Evolutionary conservation across 1,140 invertebrate genomes (phyloP), one percentile per base, ranked within the genome.

Genomic region (Conus ventricosus): DNA sequence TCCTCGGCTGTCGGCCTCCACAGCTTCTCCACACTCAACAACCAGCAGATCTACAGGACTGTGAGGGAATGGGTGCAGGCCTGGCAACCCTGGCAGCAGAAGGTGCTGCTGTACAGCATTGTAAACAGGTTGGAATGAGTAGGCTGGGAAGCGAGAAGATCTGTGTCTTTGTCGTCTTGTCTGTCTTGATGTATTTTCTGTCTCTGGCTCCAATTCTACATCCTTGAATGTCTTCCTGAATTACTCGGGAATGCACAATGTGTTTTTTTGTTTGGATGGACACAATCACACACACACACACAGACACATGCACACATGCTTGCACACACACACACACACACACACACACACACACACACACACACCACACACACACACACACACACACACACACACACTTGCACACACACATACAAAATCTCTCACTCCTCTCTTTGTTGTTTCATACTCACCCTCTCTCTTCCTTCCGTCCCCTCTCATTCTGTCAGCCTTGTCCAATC

Each of bases 1-100:
- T 84, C 87, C 13, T 80, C 88, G 8, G 90, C 85, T 82, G 39
- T 84, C 2, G 85, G 87, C 5, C 85, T 89, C 25, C 87, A 90
- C n/a, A 91, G 89, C 78, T 91, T 91, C 81, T 92, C 91, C 17
- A 83, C 86, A 23, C 88, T 93, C 5, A 93, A 93, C 90, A 94
- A 94, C 83, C 91, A 94, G 71, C 93, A 94, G 76, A 93, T 94
- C 39, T 94, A 92, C 82, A 91, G 92, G 63, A 93, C 90, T 51
- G 90, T 94, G 15, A 91, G 91, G 90, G 92, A 94, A 25, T 94
- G 93, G 94, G 93, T 92, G 87, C 90, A 93, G 63, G 63, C 88
- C 39, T 94, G 94, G 94, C 88, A 90, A 83, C 92, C 93, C 86
- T 94, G 94, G 94, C 94, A 94, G 87, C 93, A 94, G 82, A 91